These are phyloP conservation scores for Anarhynchus alexandrinus DNA, from an alignment of 2,113 vertebrate species.

Conservation along the genomic window DNA sequence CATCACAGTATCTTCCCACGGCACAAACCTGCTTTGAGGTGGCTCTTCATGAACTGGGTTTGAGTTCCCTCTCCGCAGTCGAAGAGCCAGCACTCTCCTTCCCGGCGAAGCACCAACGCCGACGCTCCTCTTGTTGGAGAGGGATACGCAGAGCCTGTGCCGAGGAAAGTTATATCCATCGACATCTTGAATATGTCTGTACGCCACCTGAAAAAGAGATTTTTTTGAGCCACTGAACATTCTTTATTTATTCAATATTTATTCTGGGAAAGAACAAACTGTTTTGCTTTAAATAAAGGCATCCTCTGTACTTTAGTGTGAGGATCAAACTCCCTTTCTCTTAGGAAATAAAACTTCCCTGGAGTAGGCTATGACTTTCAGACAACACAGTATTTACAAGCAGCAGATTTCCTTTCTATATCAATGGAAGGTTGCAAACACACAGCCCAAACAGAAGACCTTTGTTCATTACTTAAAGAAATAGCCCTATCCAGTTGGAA, in stretches of 20 bases:
- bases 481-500: background rate
- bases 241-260: background rate
- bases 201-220: background rate
- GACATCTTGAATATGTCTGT: conserved; percentile 58
- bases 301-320: fast-evolving
- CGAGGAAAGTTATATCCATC: conserved; percentile 92
- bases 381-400: background rate
- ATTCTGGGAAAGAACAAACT: background rate
- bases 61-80: conserved; percentile 95
- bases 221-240: fast-evolving
- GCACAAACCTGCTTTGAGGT: conserved; percentile 80
- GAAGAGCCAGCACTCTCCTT: conserved; percentile 93
- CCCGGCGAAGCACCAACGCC: conserved; percentile 82
- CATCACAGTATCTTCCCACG: fast-evolving
- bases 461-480: background rate
- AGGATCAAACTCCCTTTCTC: background rate
- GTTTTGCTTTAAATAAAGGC: background rate
- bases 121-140: conserved; percentile 84
- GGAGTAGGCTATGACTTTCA: background rate
- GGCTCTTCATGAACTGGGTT: conserved; percentile 91
- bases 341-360: background rate
- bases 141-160: conserved; percentile 88
- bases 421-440: background rate
- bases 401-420: background rate
- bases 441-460: fast-evolving